Percentiles rank a stretch among this genome's conserved stretches.
Evolutionary conservation across 2,797 vertebrate species (phyloP).

Genomic region (Parotocinclus haroldoi): DNA sequence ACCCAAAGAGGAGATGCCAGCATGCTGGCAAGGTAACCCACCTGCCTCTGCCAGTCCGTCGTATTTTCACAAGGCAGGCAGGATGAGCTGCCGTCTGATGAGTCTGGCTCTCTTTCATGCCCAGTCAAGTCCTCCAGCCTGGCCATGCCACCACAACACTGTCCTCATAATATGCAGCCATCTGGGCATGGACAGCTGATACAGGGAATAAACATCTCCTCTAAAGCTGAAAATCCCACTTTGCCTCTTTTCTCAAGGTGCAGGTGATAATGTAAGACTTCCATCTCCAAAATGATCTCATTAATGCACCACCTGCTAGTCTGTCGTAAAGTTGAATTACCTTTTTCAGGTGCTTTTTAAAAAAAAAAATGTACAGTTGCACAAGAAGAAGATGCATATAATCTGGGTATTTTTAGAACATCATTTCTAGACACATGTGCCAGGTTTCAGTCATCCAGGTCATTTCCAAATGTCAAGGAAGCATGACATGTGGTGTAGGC

Average conservation of each 20-base stretch:
- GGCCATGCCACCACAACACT: conserved; percentile 39
- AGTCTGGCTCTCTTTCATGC: conserved; percentile 47
- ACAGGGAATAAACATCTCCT: conserved; percentile 42
- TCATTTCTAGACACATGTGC: background rate
- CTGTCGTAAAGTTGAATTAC: background rate
- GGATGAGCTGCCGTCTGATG: conserved; percentile 57
- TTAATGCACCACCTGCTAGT: conserved; percentile 7
- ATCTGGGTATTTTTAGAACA: background rate
- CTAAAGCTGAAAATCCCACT: conserved; percentile 25
- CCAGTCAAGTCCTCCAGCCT: conserved; percentile 34
- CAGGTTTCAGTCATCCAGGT: too few relatives aligned
- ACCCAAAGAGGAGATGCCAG: conserved; percentile 54
- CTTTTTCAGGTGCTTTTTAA: background rate
- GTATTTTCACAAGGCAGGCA: conserved; percentile 44
- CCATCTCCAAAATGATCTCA: conserved; percentile 23
- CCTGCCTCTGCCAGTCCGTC: conserved; percentile 52
- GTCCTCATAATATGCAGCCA: conserved; percentile 45
- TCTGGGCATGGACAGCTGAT: conserved; percentile 36
- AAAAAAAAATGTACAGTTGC: background rate
- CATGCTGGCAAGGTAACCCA: conserved; percentile 52
- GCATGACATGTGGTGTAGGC: too few relatives aligned
- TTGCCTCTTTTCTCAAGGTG: conserved; percentile 27
- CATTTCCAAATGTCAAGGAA: too few relatives aligned
- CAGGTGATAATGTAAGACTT: conserved; percentile 45
- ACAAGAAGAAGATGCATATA: background rate